Conservation (phyloP, 2,113 vertebrate species). For the Melanerpes formicivorus region DNA sequence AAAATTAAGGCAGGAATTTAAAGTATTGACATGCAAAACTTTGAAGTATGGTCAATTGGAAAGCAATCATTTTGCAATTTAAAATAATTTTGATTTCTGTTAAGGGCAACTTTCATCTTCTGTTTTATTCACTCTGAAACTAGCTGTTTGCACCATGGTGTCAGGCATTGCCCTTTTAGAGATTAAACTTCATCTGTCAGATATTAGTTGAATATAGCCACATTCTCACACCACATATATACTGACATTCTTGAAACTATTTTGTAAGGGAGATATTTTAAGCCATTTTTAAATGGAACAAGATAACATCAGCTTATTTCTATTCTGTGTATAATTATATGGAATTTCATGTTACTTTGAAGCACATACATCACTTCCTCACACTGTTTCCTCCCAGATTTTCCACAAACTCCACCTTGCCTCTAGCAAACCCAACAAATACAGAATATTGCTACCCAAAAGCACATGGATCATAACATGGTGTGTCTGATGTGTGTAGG, state of each 20-base stretch:
- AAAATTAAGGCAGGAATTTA: constrained; percentile 26
- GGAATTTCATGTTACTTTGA: not conserved
- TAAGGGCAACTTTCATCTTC: not conserved
- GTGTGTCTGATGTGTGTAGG: not conserved
- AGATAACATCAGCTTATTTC: not conserved
- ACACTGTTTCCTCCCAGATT: not conserved
- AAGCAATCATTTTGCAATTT: not conserved
- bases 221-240: not conserved
- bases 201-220: not conserved
- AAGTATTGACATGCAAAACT: not conserved
- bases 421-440: not conserved
- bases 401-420: not conserved
- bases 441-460: not conserved
- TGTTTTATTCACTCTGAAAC: not conserved
- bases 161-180: not conserved
- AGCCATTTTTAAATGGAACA: not conserved
- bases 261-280: not conserved
- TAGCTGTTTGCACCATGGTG: not conserved
- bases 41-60: not conserved
- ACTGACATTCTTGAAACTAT: not conserved
- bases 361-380: not conserved
- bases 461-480: not conserved
- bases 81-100: not conserved
- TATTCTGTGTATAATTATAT: not conserved
- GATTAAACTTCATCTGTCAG: not conserved